Conservation (phyloP, 2,113 vertebrate genomes). For the Dipodomys stephensi region DNA sequence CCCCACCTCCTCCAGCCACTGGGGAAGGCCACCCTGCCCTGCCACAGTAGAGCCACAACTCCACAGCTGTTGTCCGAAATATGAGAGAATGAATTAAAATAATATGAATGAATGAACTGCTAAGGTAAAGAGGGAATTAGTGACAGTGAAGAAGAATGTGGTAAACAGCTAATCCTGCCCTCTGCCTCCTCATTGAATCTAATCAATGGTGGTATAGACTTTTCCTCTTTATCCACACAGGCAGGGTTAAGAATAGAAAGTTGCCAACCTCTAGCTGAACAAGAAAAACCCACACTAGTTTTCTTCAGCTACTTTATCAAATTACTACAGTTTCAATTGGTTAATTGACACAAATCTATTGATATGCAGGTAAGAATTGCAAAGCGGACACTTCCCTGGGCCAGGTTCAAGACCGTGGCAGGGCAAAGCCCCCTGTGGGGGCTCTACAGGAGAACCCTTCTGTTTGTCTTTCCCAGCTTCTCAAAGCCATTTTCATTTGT, state of each 20-base stretch:
- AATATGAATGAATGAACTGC: constrained; percentile 42
- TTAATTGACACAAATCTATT: background rate
- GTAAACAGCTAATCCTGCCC: background rate
- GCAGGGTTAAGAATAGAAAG: background rate
- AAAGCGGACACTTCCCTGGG: background rate
- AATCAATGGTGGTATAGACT: background rate
- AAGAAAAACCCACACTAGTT: background rate
- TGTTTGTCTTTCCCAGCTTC: background rate
- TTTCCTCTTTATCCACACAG: constrained; percentile 28
- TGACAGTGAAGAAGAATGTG: constrained; percentile 45
- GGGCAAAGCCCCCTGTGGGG: background rate
- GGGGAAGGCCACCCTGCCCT: background rate
- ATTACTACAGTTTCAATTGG: background rate
- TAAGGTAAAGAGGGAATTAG: constrained; percentile 52
- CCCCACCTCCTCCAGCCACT: too few relatives aligned
- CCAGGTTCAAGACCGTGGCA: background rate
- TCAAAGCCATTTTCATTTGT: background rate
- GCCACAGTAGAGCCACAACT: background rate
- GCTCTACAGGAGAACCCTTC: background rate
- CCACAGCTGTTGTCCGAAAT: background rate
- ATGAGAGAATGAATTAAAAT: background rate
- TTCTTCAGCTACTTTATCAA: background rate
- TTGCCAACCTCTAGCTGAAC: background rate
- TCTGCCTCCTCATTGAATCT: constrained; percentile 40
- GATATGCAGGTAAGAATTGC: background rate